Conservation (phyloP, 2,797 vertebrate genomes). For the Acrossocheilus wenchowensis region DNA sequence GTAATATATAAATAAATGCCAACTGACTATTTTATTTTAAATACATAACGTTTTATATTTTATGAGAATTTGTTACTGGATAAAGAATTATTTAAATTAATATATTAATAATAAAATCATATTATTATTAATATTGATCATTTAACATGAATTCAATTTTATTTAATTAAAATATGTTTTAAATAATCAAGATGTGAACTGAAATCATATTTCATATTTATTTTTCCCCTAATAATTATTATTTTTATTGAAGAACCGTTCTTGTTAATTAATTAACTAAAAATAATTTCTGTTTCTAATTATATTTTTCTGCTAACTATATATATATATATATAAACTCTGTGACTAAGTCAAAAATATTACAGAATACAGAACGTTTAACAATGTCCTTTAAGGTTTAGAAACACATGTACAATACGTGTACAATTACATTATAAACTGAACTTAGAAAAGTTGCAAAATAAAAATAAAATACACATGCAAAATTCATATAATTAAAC, state of each 20-base stretch:
- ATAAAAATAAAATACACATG: not conserved
- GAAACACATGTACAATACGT: not conserved
- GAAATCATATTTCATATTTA: not conserved
- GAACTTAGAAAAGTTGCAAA: not conserved
- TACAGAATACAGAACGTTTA: not conserved
- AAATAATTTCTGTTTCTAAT: not conserved
- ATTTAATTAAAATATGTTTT: not conserved
- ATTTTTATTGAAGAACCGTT: not conserved
- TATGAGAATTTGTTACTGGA: not conserved
- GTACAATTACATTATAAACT: not conserved
- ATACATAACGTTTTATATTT: not conserved
- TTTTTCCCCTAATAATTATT: not conserved
- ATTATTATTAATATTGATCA: not conserved
- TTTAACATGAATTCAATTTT: not conserved
- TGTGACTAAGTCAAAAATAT: too few relatives aligned
- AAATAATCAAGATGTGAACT: not conserved
- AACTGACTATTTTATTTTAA: not conserved
- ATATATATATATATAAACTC: not conserved
- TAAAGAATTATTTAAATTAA: not conserved
- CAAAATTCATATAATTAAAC: not conserved
- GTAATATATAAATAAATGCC: not conserved
- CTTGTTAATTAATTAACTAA: not conserved
- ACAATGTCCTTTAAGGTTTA: not conserved
- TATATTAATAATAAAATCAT: not conserved
- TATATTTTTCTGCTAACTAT: not conserved